Evolutionary conservation across 2,113 vertebrate genomes (phyloP).

Genomic region (Coracopsis vasa): DNA sequence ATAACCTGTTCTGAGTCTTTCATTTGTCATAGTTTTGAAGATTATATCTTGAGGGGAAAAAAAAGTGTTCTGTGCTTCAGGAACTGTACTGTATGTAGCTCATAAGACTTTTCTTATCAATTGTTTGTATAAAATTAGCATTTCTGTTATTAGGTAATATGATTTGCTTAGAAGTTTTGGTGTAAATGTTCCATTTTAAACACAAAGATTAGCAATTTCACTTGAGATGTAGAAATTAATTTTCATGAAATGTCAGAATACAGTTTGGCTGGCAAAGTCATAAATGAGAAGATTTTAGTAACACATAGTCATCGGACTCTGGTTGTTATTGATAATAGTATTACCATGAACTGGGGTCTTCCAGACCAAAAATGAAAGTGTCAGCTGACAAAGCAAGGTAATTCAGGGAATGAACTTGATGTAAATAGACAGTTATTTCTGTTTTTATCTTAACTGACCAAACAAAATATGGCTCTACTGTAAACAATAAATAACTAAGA

Average conservation of each 20-base stretch:
- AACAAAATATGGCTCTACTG: background rate
- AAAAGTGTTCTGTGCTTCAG: conserved; percentile 72
- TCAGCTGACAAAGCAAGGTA: background rate
- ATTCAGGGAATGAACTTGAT: conserved; percentile 28
- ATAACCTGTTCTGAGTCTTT: conserved; percentile 85
- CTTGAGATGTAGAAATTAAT: background rate
- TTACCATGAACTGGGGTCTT: background rate
- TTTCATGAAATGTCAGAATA: conserved; percentile 31
- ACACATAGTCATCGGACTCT: background rate
- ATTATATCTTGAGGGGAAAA: conserved; percentile 69
- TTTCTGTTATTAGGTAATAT: conserved; percentile 46
- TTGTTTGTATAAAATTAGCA: conserved; percentile 72
- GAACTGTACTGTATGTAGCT: conserved; percentile 72
- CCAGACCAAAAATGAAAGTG: conserved; percentile 20
- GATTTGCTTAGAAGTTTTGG: conserved; percentile 48
- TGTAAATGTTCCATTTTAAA: conserved; percentile 48
- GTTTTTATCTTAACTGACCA: conserved; percentile 9
- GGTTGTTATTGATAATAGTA: background rate
- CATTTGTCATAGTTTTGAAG: conserved; percentile 87
- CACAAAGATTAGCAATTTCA: conserved; percentile 26
- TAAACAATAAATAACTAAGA: background rate
- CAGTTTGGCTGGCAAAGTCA: background rate
- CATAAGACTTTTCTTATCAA: conserved; percentile 72
- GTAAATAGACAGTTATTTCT: conserved; percentile 12
- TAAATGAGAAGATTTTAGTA: conserved; percentile 36